Evolutionary conservation across 2,113 vertebrate genomes (phyloP), one percentile per base, ranked within the genome.

Genomic region (Aphyosemion australe): DNA sequence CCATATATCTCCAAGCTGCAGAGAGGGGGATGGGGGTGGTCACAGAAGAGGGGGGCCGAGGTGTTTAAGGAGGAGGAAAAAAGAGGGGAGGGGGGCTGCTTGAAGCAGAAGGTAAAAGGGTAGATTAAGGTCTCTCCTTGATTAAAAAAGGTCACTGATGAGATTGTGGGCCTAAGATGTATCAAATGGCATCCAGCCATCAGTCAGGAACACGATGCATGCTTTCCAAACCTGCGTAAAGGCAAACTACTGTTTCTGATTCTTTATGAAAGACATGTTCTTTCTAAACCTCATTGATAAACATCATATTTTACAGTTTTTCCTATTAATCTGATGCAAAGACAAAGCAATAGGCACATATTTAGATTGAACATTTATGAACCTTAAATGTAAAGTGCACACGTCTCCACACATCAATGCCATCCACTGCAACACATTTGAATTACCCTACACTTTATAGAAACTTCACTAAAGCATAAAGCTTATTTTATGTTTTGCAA

Each of bases 141-240:
- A 91, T 90, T 90, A 87, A 86, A 87, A 90, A 89, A 88, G 87
- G 86, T 88, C 83, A 82, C 84, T 87, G 85, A 89, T 90, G 86
- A 90, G 83, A 90, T 78, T 80, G 41, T 61, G 41, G 52, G 48
- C 50, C 74, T 78, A 53, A 83, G 76, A 74, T 60, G 70, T 73
- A 82, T 80, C 62, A 68, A 75, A 71, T 84, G 68, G 65, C 63
- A 67, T 81, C 58, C 60, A 78, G 74, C 75, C 84, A 71, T 84
- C 85, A 78, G 56, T 63, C 72, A 74, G 60, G 43, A 31, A 67
- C 53, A 21, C 3, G 14, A 48, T 65, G 61, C 0, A 39, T 69
- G 51, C 58, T 47, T 15, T 67, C 34, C 34, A 49, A 26, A 59
- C 43, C 48, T 65, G 45, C 72, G 42, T 37, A n/a, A 41, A 61